Evolutionary conservation across 2,797 vertebrate genomes (phyloP), one percentile per base, ranked within the genome.

Genomic region (Rhincodon typus): DNA sequence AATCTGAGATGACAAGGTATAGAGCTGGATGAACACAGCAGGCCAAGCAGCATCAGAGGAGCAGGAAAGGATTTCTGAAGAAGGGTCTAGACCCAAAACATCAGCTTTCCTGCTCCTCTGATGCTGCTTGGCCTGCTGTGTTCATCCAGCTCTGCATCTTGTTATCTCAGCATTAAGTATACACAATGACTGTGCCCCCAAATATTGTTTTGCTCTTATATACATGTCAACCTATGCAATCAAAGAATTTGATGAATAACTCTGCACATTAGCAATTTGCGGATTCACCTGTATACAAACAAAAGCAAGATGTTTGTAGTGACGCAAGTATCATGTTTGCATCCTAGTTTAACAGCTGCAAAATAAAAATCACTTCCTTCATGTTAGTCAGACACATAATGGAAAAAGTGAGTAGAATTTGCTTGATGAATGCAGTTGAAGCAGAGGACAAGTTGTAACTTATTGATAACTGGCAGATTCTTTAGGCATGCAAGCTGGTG

Each of bases 281-380:
- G 15, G 46, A 95, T 95, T 95, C 94, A 95, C 70, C 94, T 95
- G 94, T 10, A 46, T 77, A 77, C 94, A 77, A 95, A 95, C 67
- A 95, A 95, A 95, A 95, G n/a, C 4, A 77, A 46, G 94, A 95
- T 53, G 70, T 57, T 77, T 77, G 57, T 30, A 77, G 27, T 77
- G 94, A 77, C 70, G 46, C 25, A 34, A 17, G 46, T 57, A 95
- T 74, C 27, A 74, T 8, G 15, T 53, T 70, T 50, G 42, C 42
- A 50, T 12, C 70, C 94, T 74, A 19, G 42, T 74, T 74, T 74
- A 13, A 72, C 94, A 94, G 94, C 94, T 95, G 94, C 67, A 72
- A 53, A 95, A 77, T 74, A 21, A 34, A 95, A 57, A 77, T 95
- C 4, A 53, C 94, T 94, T 94, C 69, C 94, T 74, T 72, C 94